A percentile compares a stretch with the other conserved stretches of the same genome.
phyloP scores from a whole-genome alignment of 2,113 vertebrate genomes.

The Pygoscelis adeliae region DNA sequence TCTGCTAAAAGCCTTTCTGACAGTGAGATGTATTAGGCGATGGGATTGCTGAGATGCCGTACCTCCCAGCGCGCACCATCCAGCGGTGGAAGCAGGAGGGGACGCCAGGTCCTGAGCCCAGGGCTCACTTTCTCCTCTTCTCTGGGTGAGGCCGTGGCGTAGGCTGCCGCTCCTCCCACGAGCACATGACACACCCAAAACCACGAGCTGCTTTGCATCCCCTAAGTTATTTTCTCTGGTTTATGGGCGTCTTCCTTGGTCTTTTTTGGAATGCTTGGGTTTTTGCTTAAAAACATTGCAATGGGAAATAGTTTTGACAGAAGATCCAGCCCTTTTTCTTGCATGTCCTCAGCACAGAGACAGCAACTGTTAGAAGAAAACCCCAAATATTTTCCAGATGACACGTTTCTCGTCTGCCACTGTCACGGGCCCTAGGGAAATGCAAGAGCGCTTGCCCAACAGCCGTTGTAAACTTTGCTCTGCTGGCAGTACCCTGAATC shows the following conservation, averaged over 20 bases:
- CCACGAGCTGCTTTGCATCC: background rate
- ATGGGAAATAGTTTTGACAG: background rate
- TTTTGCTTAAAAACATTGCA: background rate
- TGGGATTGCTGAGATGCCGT: background rate
- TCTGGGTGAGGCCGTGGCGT: background rate
- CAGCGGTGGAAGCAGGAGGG: background rate
- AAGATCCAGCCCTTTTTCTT: background rate
- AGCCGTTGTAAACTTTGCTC: background rate
- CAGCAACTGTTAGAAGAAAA: background rate
- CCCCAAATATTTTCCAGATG: background rate
- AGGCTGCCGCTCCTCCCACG: background rate
- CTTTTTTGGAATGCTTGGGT: background rate
- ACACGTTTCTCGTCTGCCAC: background rate
- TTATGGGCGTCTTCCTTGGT: background rate
- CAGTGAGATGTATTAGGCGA: accelerated
- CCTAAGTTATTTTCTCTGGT: background rate
- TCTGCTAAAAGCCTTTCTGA: background rate
- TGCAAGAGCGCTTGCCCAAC: background rate
- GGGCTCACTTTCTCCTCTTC: background rate
- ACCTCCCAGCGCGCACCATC: background rate
- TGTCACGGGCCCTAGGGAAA: background rate
- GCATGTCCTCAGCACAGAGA: background rate
- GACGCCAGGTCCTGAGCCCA: background rate
- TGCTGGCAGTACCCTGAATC: background rate
- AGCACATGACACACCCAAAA: background rate